Base-by-base conservation (phyloP, 2,797 vertebrate genomes). In the Gobionotothen gibberifrons region DNA sequence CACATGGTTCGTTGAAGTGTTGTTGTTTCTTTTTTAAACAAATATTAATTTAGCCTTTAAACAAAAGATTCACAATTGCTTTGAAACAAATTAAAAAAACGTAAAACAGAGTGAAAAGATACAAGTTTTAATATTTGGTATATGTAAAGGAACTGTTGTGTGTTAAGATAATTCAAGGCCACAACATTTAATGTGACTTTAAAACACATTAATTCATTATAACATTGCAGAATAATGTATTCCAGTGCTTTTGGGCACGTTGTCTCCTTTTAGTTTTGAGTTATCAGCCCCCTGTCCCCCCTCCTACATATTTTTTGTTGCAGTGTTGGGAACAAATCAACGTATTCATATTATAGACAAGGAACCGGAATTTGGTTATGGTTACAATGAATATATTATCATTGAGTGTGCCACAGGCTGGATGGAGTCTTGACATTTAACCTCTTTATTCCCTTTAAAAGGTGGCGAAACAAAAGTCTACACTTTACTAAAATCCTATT, bases 241-340 rank as follows among this genome's bases (percentile, higher is more conserved):
- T 71, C 59, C 52, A 57, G 49, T 39, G 51, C 54, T 75, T 65
- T 53, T 46, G 44, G 75, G 39, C 53, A 58, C 11, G 6, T 36
- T 55, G 17, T 64, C 39, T 51, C n/a, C 22, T 71, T 71, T 43
- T 40, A 40, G 54, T 49, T 67, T 62, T 71, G 26, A 70, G 46
- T 48, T 36, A 47, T 63, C 39, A 58, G 14, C 17, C 43, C 39
- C 5, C 10, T 39, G 73, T 40, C 59, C 3, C 17, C 16, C 54
- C 54, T 55, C 54, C 46, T 48, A 49, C 59, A 17, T 56, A 2
- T 62, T 62, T 65, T 56, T 44, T 69, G 17, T 74, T 62, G 26
- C 17, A 43, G 55, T 68, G 21, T 13, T 42, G 36, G 10, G 53
- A 70, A 56, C 26, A 53, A 52, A 11, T 46, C 32, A 44, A 58